Conservation (phyloP, 2,113 vertebrate species). For the Hippocampus comes region DNA sequence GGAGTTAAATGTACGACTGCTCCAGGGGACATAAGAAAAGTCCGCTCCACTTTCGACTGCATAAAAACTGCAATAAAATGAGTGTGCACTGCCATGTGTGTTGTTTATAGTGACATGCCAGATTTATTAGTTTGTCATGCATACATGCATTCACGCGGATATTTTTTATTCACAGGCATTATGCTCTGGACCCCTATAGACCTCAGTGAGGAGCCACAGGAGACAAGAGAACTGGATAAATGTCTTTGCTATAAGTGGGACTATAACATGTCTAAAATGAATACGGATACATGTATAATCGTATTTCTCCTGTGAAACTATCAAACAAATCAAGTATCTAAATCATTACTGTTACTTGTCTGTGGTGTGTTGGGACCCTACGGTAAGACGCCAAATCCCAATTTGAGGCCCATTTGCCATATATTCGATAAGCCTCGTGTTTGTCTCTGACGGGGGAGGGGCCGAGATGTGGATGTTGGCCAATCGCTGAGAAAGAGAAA, state of each 20-base stretch:
- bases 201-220: conserved; percentile 29
- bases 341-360: conserved; percentile 44
- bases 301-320: conserved; percentile 43
- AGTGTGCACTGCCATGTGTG: conserved; percentile 33
- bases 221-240: conserved; percentile 42
- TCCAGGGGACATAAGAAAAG: conserved; percentile 45
- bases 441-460: conserved; percentile 33
- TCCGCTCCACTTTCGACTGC: conserved; percentile 37
- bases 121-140: conserved; percentile 51
- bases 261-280: conserved; percentile 49
- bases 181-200: conserved; percentile 38
- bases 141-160: conserved; percentile 37
- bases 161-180: conserved; percentile 35
- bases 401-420: conserved; percentile 46
- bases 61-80: conserved; percentile 42
- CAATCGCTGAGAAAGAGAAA: conserved; percentile 42
- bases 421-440: conserved; percentile 9
- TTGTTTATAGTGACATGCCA: conserved; percentile 43
- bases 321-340: conserved; percentile 53
- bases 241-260: conserved; percentile 41
- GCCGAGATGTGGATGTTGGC: conserved; percentile 9
- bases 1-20: conserved; percentile 44
- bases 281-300: conserved; percentile 42
- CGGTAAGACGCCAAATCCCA: conserved; percentile 56
- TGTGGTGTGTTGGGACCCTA: conserved; percentile 34